phyloP scores from a whole-genome alignment of 2,888 invertebrate genomes.

The Plagiodera versicolora region DNA sequence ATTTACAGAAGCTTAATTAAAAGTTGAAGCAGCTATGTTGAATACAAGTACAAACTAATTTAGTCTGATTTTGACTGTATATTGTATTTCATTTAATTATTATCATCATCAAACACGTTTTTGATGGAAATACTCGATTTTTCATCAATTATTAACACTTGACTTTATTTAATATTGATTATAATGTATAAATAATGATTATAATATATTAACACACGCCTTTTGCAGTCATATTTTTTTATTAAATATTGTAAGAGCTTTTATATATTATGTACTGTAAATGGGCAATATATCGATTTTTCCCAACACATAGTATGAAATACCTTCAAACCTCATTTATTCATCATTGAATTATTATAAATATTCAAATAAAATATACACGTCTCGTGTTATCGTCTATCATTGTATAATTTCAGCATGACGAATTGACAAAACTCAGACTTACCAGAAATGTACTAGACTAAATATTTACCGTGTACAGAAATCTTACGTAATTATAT shows the following conservation, averaged over 20 bases:
- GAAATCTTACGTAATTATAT: no score
- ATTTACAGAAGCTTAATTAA: slow-evolving; percentile 30
- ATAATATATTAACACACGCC: no score
- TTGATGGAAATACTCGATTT: background rate
- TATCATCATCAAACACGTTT: background rate
- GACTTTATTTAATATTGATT: background rate
- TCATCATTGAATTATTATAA: background rate
- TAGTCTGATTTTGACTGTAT: no score
- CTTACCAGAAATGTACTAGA: background rate
- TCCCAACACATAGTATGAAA: background rate
- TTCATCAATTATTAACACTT: background rate
- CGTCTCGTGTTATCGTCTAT: background rate
- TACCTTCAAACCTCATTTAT: background rate
- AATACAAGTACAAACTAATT: no score
- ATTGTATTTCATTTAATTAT: no score
- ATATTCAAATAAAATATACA: background rate
- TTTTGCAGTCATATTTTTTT: background rate
- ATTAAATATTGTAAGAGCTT: background rate
- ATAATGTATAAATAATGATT: no score
- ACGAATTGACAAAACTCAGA: no score
- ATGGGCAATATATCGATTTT: background rate
- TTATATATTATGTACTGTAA: background rate
- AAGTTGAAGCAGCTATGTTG: no score
- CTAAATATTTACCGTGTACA: no score
- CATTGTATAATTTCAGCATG: background rate